Evolutionary conservation across 2,888 invertebrate species (phyloP).

Genomic region (Ypsolopha sequella): DNA sequence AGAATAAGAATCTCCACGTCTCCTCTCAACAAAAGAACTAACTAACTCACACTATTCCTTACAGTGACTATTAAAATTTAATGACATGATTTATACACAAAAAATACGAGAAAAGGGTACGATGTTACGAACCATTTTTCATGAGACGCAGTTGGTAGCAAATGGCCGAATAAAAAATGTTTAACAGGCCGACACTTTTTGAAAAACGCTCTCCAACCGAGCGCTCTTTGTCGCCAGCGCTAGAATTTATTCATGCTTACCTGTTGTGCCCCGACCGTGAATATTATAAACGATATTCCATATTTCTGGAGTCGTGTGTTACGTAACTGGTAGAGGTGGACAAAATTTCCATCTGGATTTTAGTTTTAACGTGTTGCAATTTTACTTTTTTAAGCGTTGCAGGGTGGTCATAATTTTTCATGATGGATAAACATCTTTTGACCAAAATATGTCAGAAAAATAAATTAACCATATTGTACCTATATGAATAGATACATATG

Average conservation of each 20-base stretch:
- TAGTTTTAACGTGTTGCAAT: too few species aligned
- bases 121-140: constrained; percentile 68
- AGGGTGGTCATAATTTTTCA: too few species aligned
- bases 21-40: constrained; percentile 59
- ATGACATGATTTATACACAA: constrained; percentile 68
- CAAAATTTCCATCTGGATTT: constrained; percentile 24
- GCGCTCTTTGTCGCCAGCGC: constrained; percentile 62
- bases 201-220: constrained; percentile 58
- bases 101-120: constrained; percentile 66
- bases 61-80: constrained; percentile 70
- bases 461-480: too few species aligned
- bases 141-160: constrained; percentile 71
- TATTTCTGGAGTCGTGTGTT: constrained; percentile 60
- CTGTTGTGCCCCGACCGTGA: constrained; percentile 63
- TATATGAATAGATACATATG: too few species aligned
- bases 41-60: constrained; percentile 53
- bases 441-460: too few species aligned
- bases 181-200: constrained; percentile 67
- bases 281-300: constrained; percentile 64
- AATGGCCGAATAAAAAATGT: constrained; percentile 69
- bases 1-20: constrained; percentile 52
- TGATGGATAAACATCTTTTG: too few species aligned
- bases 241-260: constrained; percentile 62
- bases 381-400: too few species aligned
- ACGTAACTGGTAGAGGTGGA: constrained; percentile 35